These are phyloP conservation scores for Anorthoa munda DNA, from an alignment of 2,888 invertebrate genomes.

Conservation along the genomic window DNA sequence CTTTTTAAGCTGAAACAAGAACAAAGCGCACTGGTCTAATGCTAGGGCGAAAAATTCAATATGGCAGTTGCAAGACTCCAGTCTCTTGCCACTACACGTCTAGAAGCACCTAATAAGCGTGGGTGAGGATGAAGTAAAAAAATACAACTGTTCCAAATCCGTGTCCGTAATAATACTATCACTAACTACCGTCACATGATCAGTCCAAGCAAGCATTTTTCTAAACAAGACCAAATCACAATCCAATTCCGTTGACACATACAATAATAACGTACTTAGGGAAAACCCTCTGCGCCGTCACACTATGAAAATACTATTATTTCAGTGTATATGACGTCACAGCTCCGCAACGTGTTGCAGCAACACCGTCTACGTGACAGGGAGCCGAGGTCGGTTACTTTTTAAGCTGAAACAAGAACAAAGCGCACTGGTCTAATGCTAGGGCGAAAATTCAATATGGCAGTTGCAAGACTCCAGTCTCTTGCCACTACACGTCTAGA, in stretches of 20 bases:
- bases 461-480: conserved; percentile 75
- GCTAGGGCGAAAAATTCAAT: conserved; percentile 78
- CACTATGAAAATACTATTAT: conserved; percentile 57
- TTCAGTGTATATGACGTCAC: conserved; percentile 43
- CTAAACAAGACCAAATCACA: not conserved
- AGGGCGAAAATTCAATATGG: conserved; percentile 79
- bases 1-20: conserved; percentile 66
- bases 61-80: conserved; percentile 76
- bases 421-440: conserved; percentile 58
- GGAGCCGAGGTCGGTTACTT: conserved; percentile 47
- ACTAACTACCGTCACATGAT: not conserved
- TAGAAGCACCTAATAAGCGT: conserved; percentile 81
- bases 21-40: conserved; percentile 56
- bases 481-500: conserved; percentile 79
- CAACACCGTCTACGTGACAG: conserved; percentile 52
- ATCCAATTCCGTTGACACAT: conserved; percentile 14
- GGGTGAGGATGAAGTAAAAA: conserved; percentile 84
- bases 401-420: conserved; percentile 67
- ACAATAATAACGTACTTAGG: conserved; percentile 43
- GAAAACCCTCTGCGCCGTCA: conserved; percentile 47
- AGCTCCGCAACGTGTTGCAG: conserved; percentile 45
- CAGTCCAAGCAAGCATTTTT: not conserved
- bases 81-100: conserved; percentile 80
- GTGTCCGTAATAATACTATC: not conserved
- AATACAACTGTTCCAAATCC: not conserved